phyloP scores from a whole-genome alignment of 2,888 invertebrate genomes.

The Rapana venosa region DNA sequence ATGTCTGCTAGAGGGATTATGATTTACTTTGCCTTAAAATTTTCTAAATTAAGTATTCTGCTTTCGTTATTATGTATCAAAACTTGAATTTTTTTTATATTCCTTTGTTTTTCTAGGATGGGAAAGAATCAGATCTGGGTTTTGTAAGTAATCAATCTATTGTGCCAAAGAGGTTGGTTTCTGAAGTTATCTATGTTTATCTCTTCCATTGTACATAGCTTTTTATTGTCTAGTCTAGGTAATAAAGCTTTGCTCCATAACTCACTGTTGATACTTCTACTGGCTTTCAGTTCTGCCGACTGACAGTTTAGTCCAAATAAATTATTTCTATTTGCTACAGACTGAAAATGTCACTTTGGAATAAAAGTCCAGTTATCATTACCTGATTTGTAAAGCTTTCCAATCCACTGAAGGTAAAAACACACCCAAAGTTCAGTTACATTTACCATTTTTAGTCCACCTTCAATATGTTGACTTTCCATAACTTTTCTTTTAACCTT shows the following conservation, averaged over 20 bases:
- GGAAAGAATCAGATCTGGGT: not conserved
- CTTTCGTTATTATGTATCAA: not conserved
- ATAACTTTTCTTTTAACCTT: slow-evolving; percentile 3
- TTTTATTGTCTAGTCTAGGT: not conserved
- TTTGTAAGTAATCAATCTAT: not conserved
- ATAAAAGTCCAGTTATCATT: not conserved
- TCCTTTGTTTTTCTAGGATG: not conserved
- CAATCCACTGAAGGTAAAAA: not conserved
- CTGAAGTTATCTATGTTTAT: not conserved
- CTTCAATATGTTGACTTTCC: not conserved
- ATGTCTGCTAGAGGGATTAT: not conserved
- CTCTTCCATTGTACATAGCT: not conserved
- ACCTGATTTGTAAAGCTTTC: not conserved
- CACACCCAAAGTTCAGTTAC: not conserved
- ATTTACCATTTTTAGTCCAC: not conserved
- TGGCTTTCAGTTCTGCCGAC: not conserved
- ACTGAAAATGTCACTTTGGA: not conserved
- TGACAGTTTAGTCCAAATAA: not conserved
- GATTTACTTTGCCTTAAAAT: not conserved
- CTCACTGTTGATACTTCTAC: not conserved
- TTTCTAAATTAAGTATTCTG: not conserved
- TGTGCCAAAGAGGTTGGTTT: not conserved
- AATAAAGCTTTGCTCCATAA: not conserved
- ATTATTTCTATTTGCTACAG: not conserved
- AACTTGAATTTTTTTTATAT: not conserved